Base-by-base conservation (phyloP, 2,113 vertebrate species). In the Rhinopomastus cyanomelas region DNA sequence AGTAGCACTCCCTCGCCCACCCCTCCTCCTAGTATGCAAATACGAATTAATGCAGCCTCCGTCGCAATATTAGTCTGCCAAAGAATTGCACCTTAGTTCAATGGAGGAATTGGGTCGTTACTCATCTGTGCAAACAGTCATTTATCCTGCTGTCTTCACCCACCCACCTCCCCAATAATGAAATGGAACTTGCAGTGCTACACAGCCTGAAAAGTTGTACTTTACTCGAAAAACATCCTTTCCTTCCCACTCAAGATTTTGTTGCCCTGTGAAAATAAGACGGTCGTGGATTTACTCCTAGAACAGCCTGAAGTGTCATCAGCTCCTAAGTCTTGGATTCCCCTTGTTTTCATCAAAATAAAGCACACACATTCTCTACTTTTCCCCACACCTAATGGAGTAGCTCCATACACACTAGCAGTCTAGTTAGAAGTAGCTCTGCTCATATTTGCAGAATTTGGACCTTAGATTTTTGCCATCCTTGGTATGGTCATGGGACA, bases 81-180 rank as follows among this genome's bases (percentile, higher is more conserved):
- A 55, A 90, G 91, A 95, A 90, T 83, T 86, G 32, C 85, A 89
- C 88, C 52, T 65, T 75, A 80, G 78, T 69, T 88, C 73, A 39
- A 18, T 53, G 25, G 37, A 87, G 78, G 86, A 91, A 90, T 44
- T 82, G 74, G 87, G 90, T 75, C 55, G 73, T 90, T 87, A 88
- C 76, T 92, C 82, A 95, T 68, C 72, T 65, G 5, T 53, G 72
- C 77, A 86, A 87, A 77, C 30, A 1, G 61, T 59, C 66, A 36
- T 93, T 93, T 88, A 55, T 85, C 64, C 87, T 60, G 68, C 80
- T 11, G 8, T 39, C 71, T 94, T 15, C 80, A 74, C 81, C 59
- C 69, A 85, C 75, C 61, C 51, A 86, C 81, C 86, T n/a, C 76
- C 55, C 93, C 64, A 57, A 15, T 69, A 88, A 92, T 27, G 44